Evolutionary conservation across 2,888 invertebrate genomes (phyloP), one percentile per base, ranked within the genome.

Genomic region (Parnassius mnemosyne): DNA sequence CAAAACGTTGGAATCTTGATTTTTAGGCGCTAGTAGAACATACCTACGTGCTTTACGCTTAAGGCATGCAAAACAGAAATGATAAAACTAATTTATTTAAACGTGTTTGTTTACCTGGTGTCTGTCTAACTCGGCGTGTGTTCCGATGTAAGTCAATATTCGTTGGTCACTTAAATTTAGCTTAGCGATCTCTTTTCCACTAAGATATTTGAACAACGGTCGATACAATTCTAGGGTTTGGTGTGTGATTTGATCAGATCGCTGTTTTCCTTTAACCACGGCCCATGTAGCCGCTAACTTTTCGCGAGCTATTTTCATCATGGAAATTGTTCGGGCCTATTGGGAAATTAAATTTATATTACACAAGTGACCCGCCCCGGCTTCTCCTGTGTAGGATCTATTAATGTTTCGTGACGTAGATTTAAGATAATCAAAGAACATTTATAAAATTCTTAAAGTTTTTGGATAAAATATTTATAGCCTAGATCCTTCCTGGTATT

Each of bases 271-370:
- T 63, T 84, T 85, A 0, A 91, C 80, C 1, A 87, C 84, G 0
- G 50, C 51, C 90, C 90, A 91, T 3, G 80, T 83, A 0, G 81
- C 81, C 9, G 75, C 74, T 7, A 88, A 64, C 69, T 91, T 91
- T 64, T 90, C 90, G 1, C 73, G 76, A 0, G 80, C 75, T 65
- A 90, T 72, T 52, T 76, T 85, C 86, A 91, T 83, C 89, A 90
- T 89, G 2, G 90, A 73, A 76, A 91, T 89, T 1, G 89, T 80
- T 13, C 87, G 79, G 25, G 88, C 80, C 90, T 90, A 34, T 25
- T 7, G 34, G 34, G 5, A 34, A 34, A 34, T 5, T 34, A 34
- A 34, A 7, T 34, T 34, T 7, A 34, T 34, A 34, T 34, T 7
- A 34, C 34, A 34, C 34, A 7, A 34, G 34, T 34, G 34, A 34